Conservation (phyloP, 2,888 invertebrate species). For the Pseudococcus jackbeardsleyi region DNA sequence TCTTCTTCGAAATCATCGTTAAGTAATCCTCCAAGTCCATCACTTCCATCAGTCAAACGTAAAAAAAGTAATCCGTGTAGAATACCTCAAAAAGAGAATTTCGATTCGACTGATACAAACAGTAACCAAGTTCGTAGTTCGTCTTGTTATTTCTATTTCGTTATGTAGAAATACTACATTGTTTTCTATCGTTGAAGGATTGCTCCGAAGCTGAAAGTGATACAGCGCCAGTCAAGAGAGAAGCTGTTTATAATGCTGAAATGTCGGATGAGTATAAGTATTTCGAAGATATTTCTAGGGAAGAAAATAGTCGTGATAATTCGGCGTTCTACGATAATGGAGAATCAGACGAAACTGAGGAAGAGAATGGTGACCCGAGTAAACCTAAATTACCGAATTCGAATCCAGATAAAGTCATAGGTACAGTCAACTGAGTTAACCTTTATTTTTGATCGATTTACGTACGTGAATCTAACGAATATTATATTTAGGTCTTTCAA, state of each 20-base stretch:
- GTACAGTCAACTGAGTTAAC: background rate
- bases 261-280: slow-evolving; percentile 51
- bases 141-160: background rate
- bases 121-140: slow-evolving; percentile 57
- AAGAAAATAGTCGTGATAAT: slow-evolving; percentile 59
- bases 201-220: slow-evolving; percentile 62
- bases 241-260: slow-evolving; percentile 36
- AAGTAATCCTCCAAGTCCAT: slow-evolving; percentile 65
- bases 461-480: background rate
- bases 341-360: slow-evolving; percentile 61
- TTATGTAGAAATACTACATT: background rate
- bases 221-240: slow-evolving; percentile 36
- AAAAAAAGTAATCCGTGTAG: slow-evolving; percentile 68
- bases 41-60: slow-evolving; percentile 66
- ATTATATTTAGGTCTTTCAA: slow-evolving; percentile 40
- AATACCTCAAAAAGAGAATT: slow-evolving; percentile 61
- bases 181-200: slow-evolving; percentile 39
- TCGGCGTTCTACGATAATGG: slow-evolving; percentile 53
- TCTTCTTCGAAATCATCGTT: slow-evolving; percentile 38
- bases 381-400: slow-evolving; percentile 24
- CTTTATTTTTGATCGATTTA: background rate
- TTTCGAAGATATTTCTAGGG: slow-evolving; percentile 41
- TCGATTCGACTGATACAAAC: slow-evolving; percentile 60
- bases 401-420: slow-evolving; percentile 39
- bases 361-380: slow-evolving; percentile 54